These are phyloP conservation scores for Drosophila vallismaia DNA, from an alignment of 2,888 invertebrate genomes.

Conservation along the genomic window DNA sequence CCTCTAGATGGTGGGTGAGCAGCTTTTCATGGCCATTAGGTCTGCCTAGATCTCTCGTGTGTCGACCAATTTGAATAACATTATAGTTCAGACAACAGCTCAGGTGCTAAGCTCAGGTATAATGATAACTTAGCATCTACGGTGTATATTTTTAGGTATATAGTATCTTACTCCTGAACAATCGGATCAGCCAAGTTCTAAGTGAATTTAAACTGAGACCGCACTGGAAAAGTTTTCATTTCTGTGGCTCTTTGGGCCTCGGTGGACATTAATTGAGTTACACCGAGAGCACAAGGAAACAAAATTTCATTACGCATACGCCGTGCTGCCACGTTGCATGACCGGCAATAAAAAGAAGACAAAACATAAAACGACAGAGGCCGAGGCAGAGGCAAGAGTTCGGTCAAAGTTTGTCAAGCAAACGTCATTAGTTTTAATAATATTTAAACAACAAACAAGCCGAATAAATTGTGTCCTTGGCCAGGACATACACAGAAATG, in stretches of 20 bases:
- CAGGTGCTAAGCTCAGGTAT: slow-evolving; percentile 51
- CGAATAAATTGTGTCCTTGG: slow-evolving; percentile 13
- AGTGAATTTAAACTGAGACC: slow-evolving; percentile 61
- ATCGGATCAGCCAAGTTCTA: slow-evolving; percentile 44
- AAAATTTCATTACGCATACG: slow-evolving; percentile 70
- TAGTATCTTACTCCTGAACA: background rate
- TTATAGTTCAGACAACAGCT: slow-evolving; percentile 23
- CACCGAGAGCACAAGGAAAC: slow-evolving; percentile 52
- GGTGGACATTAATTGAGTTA: slow-evolving; percentile 64
- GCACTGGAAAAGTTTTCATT: slow-evolving; percentile 36
- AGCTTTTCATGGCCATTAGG: slow-evolving; percentile 62
- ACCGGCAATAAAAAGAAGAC: slow-evolving; percentile 31
- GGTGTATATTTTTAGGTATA: background rate
- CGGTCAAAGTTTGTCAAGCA: slow-evolving; percentile 52
- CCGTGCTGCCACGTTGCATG: slow-evolving; percentile 55
- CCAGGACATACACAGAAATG: slow-evolving; percentile 8
- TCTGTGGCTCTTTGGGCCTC: slow-evolving; percentile 3
- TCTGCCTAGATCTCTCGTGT: slow-evolving; percentile 36
- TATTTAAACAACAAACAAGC: slow-evolving; percentile 55
- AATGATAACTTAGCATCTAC: slow-evolving; percentile 44
- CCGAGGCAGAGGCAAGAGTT: slow-evolving; percentile 20
- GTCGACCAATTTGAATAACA: slow-evolving; percentile 51
- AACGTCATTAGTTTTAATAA: slow-evolving; percentile 74
- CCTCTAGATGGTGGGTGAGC: slow-evolving; percentile 37
- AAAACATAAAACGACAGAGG: too few species aligned